phyloP scores from a whole-genome alignment of 1,140 invertebrate genomes.

The Bombus fervidus region DNA sequence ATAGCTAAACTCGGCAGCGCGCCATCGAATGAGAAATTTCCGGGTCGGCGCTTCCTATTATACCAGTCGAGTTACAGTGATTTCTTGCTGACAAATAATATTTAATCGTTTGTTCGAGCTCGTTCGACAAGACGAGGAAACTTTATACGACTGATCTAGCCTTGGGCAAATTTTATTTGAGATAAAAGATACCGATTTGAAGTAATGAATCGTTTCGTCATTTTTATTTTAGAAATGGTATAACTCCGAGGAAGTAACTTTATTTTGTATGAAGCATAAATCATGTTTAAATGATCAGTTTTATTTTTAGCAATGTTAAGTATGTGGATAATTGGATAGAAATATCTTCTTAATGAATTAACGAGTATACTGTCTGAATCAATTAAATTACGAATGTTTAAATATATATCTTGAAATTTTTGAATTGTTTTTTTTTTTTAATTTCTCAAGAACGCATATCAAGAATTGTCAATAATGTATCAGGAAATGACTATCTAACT shows the following conservation, averaged over 20 bases:
- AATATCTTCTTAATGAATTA: too few species aligned
- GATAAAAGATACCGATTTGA: neutral
- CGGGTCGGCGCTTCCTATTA: slow-evolving; percentile 28
- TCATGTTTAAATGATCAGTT: too few species aligned
- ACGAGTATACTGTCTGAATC: too few species aligned
- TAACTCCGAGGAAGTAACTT: neutral
- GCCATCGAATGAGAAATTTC: neutral
- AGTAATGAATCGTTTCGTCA: neutral
- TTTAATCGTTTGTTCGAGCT: neutral
- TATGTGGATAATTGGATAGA: too few species aligned
- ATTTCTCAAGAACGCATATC: neutral
- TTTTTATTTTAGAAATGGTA: neutral
- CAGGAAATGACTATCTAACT: neutral
- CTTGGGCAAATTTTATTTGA: neutral
- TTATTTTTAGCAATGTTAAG: too few species aligned
- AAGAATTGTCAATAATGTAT: neutral
- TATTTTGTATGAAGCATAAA: too few species aligned
- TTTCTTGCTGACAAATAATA: neutral
- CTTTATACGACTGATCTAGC: too few species aligned
- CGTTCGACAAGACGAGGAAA: neutral
- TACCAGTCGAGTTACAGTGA: neutral
- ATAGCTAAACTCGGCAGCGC: slow-evolving; percentile 13
- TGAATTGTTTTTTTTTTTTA: neutral
- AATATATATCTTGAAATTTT: neutral
- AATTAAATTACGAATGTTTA: neutral